Conservation (phyloP, 2,113 vertebrate genomes). For the Acanthochromis polyacanthus region DNA sequence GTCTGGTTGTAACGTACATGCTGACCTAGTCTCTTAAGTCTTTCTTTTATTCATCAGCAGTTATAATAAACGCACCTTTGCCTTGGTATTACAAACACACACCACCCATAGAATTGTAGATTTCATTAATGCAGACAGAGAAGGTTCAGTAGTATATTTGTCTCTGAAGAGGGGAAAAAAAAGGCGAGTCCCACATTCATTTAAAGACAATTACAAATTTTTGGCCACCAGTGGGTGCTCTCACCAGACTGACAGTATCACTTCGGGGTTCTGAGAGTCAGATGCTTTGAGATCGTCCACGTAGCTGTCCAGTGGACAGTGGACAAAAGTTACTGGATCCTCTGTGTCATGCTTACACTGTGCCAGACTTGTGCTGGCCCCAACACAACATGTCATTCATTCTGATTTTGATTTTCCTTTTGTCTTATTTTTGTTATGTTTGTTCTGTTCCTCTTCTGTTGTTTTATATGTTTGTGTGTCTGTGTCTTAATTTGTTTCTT, state of each 20-base stretch:
- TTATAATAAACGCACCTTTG: slow-evolving; percentile 48
- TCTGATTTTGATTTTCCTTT: slow-evolving; percentile 92
- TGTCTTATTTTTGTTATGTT: slow-evolving; percentile 76
- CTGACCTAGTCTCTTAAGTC: slow-evolving; percentile 13
- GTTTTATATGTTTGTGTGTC: slow-evolving; percentile 67
- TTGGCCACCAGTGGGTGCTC: slow-evolving; percentile 61
- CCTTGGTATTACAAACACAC: slow-evolving; percentile 49
- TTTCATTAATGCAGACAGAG: slow-evolving; percentile 70
- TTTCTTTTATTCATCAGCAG: slow-evolving; percentile 59
- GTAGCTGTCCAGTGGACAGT: neutral
- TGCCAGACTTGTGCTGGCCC: slow-evolving; percentile 81
- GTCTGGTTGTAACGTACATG: slow-evolving; percentile 47
- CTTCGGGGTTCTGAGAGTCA: slow-evolving; percentile 17
- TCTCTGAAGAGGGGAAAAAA: slow-evolving; percentile 14
- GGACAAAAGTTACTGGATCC: slow-evolving; percentile 52
- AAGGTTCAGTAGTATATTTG: slow-evolving; percentile 59
- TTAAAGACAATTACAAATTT: neutral
- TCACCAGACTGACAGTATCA: slow-evolving; percentile 1
- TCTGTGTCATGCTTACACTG: slow-evolving; percentile 75
- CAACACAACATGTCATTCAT: slow-evolving; percentile 91
- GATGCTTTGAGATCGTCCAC: slow-evolving; percentile 13
- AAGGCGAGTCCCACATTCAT: neutral
- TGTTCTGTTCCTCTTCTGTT: slow-evolving; percentile 76
- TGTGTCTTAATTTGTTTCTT: slow-evolving; percentile 83
- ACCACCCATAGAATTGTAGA: slow-evolving; percentile 55